Conservation (phyloP, 2,888 invertebrate species). For the Nephrocerus scutellatus region DNA sequence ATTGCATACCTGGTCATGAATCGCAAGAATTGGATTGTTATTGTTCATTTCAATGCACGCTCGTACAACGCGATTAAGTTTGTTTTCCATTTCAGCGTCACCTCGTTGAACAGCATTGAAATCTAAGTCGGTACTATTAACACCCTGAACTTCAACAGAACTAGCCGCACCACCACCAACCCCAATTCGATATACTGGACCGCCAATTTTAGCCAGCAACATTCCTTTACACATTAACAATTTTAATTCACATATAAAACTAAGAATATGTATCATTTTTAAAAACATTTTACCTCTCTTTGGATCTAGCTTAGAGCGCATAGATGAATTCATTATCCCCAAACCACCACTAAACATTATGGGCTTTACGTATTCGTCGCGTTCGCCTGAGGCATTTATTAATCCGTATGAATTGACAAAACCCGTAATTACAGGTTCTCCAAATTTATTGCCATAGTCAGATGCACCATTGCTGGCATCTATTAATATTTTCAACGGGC, state of each 20-base stretch:
- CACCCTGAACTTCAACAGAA: constrained; percentile 90
- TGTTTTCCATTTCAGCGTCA: constrained; percentile 99
- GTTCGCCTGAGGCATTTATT: constrained; percentile 55
- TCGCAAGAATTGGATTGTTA: constrained; percentile 82
- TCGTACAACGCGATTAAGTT: constrained; percentile 86
- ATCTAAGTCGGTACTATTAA: constrained; percentile 77
- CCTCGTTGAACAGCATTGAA: constrained; percentile 90
- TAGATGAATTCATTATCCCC: constrained; percentile 77
- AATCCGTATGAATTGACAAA: constrained; percentile 89
- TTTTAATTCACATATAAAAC: constrained; percentile 3
- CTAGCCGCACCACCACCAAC: constrained; percentile 98
- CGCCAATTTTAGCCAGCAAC: constrained; percentile 90
- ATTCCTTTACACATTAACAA: constrained; percentile 54
- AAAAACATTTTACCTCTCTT: constrained; percentile 53
- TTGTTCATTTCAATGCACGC: constrained; percentile 79
- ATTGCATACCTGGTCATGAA: constrained; percentile 74
- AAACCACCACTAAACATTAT: constrained; percentile 98
- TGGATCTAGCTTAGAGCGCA: constrained; percentile 72
- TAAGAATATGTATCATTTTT: neutral
- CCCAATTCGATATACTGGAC: constrained; percentile 95
- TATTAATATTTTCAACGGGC: constrained; percentile 80
- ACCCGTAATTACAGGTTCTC: constrained; percentile 88
- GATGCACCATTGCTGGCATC: constrained; percentile 98
- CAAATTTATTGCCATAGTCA: constrained; percentile 99
- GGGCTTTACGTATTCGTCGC: constrained; percentile 94